A percentile compares a stretch with the other conserved stretches of the same genome.
These are phyloP conservation scores for Stigmatopora argus DNA, from an alignment of 2,113 vertebrate species.

Conservation along the genomic window DNA sequence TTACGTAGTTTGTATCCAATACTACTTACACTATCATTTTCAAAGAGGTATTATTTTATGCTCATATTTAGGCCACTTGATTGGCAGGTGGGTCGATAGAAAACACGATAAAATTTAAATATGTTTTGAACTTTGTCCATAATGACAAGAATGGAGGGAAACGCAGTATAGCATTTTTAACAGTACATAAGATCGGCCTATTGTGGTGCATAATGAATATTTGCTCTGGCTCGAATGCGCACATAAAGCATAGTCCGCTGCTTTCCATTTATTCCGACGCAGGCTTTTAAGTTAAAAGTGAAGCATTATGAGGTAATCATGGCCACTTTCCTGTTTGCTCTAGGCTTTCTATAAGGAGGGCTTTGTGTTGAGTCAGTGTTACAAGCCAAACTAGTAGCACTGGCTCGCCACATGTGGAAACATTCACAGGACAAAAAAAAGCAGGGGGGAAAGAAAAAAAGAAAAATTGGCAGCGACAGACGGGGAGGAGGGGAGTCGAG, in stretches of 20 bases:
- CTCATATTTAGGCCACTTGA: too few relatives aligned
- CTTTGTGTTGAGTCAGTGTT: slow-evolving; percentile 66
- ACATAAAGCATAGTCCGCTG: neutral
- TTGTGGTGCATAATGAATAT: slow-evolving; percentile 1
- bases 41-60: too few relatives aligned
- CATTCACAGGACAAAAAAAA: slow-evolving; percentile 56
- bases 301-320: slow-evolving; percentile 51
- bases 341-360: slow-evolving; percentile 56
- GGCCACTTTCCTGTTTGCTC: slow-evolving; percentile 49
- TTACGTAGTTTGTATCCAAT: neutral
- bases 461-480: slow-evolving; percentile 51
- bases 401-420: slow-evolving; percentile 62
- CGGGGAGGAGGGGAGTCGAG: slow-evolving; percentile 24
- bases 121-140: neutral
- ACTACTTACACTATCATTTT: too few relatives aligned
- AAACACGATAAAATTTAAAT: neutral
- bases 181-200: neutral
- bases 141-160: neutral
- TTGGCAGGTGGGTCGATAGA: too few relatives aligned
- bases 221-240: neutral
- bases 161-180: neutral
- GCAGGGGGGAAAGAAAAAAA: neutral
- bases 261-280: slow-evolving; percentile 8
- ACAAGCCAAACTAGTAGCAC: slow-evolving; percentile 65
- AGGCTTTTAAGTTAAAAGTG: slow-evolving; percentile 28